Evolutionary conservation across 2,888 invertebrate genomes (phyloP), one percentile per base, ranked within the genome.

Genomic region (Urechis unicinctus): DNA sequence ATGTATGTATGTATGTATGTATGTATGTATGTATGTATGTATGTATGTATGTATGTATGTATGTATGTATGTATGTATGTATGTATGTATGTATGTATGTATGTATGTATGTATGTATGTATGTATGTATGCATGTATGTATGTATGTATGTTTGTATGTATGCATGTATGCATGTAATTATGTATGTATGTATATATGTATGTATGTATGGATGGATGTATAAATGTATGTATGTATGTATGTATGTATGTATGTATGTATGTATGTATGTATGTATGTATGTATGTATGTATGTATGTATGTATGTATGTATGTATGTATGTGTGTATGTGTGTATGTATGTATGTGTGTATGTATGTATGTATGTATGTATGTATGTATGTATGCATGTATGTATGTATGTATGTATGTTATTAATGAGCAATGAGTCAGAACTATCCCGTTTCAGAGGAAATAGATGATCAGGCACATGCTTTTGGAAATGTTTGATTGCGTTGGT

Each of bases 231-330:
- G 41, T 36, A 36, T 36, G 41, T 36, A 36, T 36, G 41, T 36
- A 36, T 36, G 41, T 45, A 45, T 45, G 45, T 45, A 45, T 45
- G 22, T 45, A 45, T 45, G 45, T 45, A 45, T 45, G 22, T 45
- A 45, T 45, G 45, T 45, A 45, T 36, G 41, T 45, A 45, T 45
- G 22, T 45, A 45, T 45, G 22, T 45, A 45, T 45, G 22, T 45
- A 45, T 45, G 22, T 45, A 45, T 45, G 22, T 45, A 45, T 45
- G 22, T 45, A 45, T 45, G 22, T 45, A 45, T 45, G 22, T 45
- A 45, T 45, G 22, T 45, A 45, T 45, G 22, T 45, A 45, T 45
- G 22, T 22, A 45, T 45, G 22, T 22, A 45, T 45, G 22, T 45
- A 45, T 45, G 22, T 45, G 22, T 45, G 22, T 45, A 45, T 45